phyloP scores from a whole-genome alignment of 2,797 vertebrate species.

The Anisognathus igniventris region DNA sequence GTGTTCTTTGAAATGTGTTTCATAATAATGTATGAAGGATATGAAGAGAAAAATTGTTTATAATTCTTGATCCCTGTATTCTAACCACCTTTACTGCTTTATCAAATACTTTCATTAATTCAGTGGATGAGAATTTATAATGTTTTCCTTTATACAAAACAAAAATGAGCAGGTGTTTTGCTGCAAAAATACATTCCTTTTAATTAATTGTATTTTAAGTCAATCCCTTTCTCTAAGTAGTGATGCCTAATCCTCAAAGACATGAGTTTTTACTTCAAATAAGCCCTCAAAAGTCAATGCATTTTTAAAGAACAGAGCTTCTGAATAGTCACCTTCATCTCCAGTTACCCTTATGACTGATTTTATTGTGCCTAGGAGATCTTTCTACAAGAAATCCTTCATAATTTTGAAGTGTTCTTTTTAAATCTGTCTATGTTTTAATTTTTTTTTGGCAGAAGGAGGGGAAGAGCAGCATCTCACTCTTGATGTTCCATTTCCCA shows the following conservation, averaged over 20 bases:
- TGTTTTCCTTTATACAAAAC: not conserved
- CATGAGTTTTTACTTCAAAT: not conserved
- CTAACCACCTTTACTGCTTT: not conserved
- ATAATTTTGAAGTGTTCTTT: not conserved
- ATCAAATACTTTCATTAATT: not conserved
- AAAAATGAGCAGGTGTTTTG: not conserved
- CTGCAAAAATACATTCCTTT: not conserved
- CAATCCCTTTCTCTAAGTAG: not conserved
- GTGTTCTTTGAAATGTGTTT: not conserved
- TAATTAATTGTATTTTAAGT: not conserved
- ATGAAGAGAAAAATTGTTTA: not conserved
- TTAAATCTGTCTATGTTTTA: not conserved
- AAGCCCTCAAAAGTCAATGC: not conserved
- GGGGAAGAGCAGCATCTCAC: not conserved
- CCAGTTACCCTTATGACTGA: not conserved
- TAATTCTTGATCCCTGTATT: not conserved
- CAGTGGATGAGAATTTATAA: not conserved
- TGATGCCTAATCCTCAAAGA: not conserved
- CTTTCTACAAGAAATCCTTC: not conserved
- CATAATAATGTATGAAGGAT: not conserved
- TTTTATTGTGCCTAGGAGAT: not conserved
- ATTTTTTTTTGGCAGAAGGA: not conserved
- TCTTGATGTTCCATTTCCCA: not conserved
- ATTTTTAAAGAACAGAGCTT: not conserved
- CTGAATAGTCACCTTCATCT: not conserved